Conservation (phyloP, 2,888 invertebrate species). For the Dromius quadrimaculatus region DNA sequence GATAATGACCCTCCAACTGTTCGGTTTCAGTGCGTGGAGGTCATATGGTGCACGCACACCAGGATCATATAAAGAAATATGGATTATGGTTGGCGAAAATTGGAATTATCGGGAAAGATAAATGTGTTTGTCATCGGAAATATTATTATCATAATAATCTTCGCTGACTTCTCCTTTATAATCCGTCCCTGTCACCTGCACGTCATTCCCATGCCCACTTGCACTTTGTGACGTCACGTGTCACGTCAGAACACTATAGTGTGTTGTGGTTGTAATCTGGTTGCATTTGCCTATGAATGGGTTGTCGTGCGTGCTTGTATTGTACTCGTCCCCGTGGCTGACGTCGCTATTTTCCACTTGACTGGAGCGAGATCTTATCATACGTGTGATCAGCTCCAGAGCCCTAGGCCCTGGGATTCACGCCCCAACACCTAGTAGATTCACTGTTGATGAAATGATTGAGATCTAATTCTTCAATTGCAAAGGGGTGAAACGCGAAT, state of each 20-base stretch:
- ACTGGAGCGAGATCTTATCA: slow-evolving; percentile 51
- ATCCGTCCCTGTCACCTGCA: slow-evolving; percentile 12
- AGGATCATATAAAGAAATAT: slow-evolving; percentile 14
- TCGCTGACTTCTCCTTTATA: too few species aligned
- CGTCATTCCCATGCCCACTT: not conserved
- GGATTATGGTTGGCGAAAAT: slow-evolving; percentile 15
- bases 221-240: slow-evolving; percentile 19
- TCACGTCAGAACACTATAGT: slow-evolving; percentile 9
- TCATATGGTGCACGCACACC: slow-evolving; percentile 16
- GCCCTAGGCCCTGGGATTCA: slow-evolving; percentile 3
- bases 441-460: not conserved
- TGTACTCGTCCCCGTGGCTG: slow-evolving; percentile 20
- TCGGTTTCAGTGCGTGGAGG: slow-evolving; percentile 6
- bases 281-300: slow-evolving; percentile 51
- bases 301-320: slow-evolving; percentile 17
- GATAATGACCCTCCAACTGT: slow-evolving; percentile 34
- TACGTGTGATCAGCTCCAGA: slow-evolving; percentile 34
- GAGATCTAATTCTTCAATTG: slow-evolving; percentile 4
- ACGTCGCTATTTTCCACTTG: slow-evolving; percentile 52
- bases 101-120: not conserved
- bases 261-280: slow-evolving; percentile 39
- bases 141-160: too few species aligned
- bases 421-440: slow-evolving; percentile 12
- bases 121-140: slow-evolving; percentile 7
- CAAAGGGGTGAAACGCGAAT: not conserved